Evolutionary conservation across 1,140 invertebrate species (phyloP), one percentile per base, ranked within the genome.

Genomic region (Rhysida immarginata): DNA sequence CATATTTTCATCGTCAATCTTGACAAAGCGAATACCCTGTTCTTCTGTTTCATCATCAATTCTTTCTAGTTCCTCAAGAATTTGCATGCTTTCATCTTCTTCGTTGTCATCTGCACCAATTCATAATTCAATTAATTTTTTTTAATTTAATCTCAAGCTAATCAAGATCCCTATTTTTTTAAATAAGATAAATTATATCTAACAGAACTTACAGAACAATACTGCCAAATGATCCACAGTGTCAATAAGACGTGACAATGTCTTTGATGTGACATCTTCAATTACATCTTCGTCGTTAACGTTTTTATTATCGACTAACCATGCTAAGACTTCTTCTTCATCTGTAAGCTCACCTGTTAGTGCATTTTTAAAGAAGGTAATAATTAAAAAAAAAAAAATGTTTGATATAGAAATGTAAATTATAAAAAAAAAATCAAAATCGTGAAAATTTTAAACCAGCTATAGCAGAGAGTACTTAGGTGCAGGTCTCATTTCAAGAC

Each of bases 31-130:
- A 60, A 94, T 92, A 59, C 89, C 84, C 68, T 88, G 83, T 64
- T 88, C 84, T 71, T 93, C 88, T 66, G 87, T 92, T 64, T 93
- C 88, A 64, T 94, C 88, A 64, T 94, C 90, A 64, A 96, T 94
- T 61, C 93, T 92, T 70, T 96, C 91, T 42, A 96, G 67, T 70
- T 94, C 89, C 62, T 81, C 80, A 0, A 95, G 74, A 55, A 94
- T 92, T 65, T 87, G 88, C 60, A 87, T 84, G 43, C 86, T 86
- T 65, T 87, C 87, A 63, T 91, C 89, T 64, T 91, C 87, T 5
- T 83, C 83, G 73, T 92, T 87, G 65, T 86, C 83, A 68, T 90
- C 87, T 90, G 29, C 29, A 35, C 5, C 5, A n/a, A n/a, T n/a
- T n/a, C n/a, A n/a, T n/a, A n/a, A n/a, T n/a, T n/a, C n/a, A n/a